Evolutionary conservation across 2,797 vertebrate species (phyloP), one percentile per base, ranked within the genome.

Genomic region (Carcharodon carcharias): DNA sequence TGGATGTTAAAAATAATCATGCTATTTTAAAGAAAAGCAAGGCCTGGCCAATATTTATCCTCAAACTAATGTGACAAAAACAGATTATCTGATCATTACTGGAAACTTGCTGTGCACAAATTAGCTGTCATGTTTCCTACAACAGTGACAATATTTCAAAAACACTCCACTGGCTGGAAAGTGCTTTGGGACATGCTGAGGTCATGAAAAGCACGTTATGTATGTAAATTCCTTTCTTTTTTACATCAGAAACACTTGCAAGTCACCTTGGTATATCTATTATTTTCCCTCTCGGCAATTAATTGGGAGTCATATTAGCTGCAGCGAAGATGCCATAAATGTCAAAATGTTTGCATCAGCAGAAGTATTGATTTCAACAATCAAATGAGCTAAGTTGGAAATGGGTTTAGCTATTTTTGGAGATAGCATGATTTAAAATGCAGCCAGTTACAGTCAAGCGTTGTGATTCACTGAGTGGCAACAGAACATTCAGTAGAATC

Each of bases 401-500:
- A 54, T 18, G 93, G 67, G 93, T 65, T 45, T 8, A 65, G 61
- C 91, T 95, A 95, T 95, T 95, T 67, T 95, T 95, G 45, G 67
- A 71, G 26, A 71, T 4, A 28, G 45, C 28, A 71, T 35, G 67
- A 95, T 71, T 95, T 71, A 95, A 95, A 31, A 50, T 71, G 11
- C 40, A 67, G 8, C 67, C 63, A 95, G 45, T 95, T 67, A 95
- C 23, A 50, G 16, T 63, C n/a, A 21, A 9, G n/a, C 6, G 18
- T n/a, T 16, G 12, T 91, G 61, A 67, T 45, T 65, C 61, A 94
- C 63, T 67, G 35, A 54, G 26, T 45, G 71, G 67, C 50, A 28
- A 18, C 67, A 95, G 92, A 45, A 69, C n/a, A 28, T 69, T 95
- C 58, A 63, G 61, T 18, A 63, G 89, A 89, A 93, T 93, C 67